These are phyloP conservation scores for Emberiza fucata DNA, from an alignment of 2,113 vertebrate species.

Conservation along the genomic window DNA sequence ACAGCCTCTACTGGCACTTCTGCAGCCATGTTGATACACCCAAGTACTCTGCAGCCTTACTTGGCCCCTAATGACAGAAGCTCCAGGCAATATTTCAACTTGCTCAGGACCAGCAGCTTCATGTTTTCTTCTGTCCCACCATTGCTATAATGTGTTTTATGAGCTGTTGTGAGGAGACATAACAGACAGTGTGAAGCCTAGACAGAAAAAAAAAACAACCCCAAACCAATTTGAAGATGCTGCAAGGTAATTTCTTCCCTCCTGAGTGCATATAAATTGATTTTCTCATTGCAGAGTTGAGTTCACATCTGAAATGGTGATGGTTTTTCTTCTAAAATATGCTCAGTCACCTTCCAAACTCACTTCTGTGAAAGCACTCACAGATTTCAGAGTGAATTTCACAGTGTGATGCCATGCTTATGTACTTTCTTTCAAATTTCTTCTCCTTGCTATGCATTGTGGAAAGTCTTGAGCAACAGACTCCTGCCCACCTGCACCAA, in stretches of 20 bases:
- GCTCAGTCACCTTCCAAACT: background rate
- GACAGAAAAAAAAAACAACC: background rate
- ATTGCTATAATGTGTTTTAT: background rate
- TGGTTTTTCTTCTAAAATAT: background rate
- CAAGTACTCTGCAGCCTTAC: background rate
- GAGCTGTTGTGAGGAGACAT: background rate
- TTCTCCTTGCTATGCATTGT: background rate
- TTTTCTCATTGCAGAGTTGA: background rate
- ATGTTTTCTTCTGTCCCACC: background rate
- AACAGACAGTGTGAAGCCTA: background rate
- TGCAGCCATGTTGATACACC: background rate
- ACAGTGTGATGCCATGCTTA: background rate
- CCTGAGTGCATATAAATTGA: background rate
- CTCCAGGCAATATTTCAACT: background rate
- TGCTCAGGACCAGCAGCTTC: background rate
- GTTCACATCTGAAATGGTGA: background rate
- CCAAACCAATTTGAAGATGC: background rate
- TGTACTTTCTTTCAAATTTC: background rate
- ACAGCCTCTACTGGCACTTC: background rate
- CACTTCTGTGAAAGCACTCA: background rate
- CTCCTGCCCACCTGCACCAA: background rate
- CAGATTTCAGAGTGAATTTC: background rate
- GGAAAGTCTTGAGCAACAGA: background rate
- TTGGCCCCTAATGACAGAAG: background rate
- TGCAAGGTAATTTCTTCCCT: background rate